A percentile compares a stretch with the other conserved stretches of the same genome.
phyloP scores from a whole-genome alignment of 1,140 invertebrate species.

The Heliconius congener region DNA sequence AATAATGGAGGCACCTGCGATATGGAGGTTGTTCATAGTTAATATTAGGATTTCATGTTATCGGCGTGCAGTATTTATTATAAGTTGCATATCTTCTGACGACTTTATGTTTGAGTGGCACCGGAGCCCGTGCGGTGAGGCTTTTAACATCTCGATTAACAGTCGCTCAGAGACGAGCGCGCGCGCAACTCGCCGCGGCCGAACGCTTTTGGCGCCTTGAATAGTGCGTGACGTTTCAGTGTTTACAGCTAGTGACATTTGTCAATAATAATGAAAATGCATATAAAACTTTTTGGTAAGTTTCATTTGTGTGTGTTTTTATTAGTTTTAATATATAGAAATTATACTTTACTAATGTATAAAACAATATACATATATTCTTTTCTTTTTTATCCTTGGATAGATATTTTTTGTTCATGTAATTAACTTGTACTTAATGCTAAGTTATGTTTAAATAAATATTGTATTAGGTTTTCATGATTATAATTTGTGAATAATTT shows the following conservation, averaged over 20 bases:
- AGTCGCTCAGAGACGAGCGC: conserved; percentile 60
- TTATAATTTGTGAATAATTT: background rate
- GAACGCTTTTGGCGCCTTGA: conserved; percentile 41
- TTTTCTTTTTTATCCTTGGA: background rate
- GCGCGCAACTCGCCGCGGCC: conserved; percentile 53
- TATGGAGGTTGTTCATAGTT: background rate
- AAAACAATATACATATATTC: background rate
- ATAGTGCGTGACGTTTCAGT: conserved; percentile 50
- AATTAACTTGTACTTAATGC: background rate
- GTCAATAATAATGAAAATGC: conserved; percentile 60
- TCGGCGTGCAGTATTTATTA: conserved; percentile 18
- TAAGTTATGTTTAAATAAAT: background rate
- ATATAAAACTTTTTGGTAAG: conserved; percentile 70
- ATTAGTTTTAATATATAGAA: background rate
- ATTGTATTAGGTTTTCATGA: background rate
- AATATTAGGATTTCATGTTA: conserved; percentile 17
- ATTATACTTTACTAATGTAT: background rate
- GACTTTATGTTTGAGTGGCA: conserved; percentile 51
- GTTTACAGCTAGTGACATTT: conserved; percentile 47
- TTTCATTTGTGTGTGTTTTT: conserved; percentile 16
- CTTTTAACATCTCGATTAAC: conserved; percentile 47
- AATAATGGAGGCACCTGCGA: conserved; percentile 12
- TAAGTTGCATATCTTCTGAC: conserved; percentile 47
- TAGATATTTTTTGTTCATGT: conserved; percentile 1
- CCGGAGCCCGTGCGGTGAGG: conserved; percentile 41